Evolutionary conservation across 2,113 vertebrate species (phyloP).

Genomic region (human (Homo sapiens)): DNA sequence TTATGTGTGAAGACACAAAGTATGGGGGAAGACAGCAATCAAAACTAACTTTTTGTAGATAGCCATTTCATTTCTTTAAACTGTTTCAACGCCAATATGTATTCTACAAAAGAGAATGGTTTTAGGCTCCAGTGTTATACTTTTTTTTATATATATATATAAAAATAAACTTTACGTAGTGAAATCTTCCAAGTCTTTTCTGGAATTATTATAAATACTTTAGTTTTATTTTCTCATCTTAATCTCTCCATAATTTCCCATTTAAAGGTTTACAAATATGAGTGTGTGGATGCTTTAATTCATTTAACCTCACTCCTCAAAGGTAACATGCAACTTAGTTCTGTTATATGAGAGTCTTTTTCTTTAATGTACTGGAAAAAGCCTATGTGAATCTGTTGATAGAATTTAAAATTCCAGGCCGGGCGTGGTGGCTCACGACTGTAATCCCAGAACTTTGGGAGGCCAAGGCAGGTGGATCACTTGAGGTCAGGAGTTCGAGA

Average conservation of each 20-base stretch:
- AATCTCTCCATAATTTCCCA: background rate
- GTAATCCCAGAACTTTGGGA: no score
- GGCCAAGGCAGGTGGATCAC: no score
- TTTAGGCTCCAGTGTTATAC: slow-evolving; percentile 81
- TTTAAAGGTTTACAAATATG: background rate
- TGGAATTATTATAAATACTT: slow-evolving; percentile 61
- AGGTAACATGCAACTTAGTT: background rate
- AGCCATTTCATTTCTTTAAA: slow-evolving; percentile 80
- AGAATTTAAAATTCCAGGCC: background rate
- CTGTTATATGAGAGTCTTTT: background rate
- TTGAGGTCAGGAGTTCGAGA: no score
- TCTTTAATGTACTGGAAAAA: background rate
- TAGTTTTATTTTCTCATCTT: slow-evolving; percentile 44
- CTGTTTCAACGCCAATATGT: slow-evolving; percentile 83
- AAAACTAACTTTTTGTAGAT: slow-evolving; percentile 85
- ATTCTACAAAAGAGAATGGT: slow-evolving; percentile 81
- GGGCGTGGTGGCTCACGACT: no score
- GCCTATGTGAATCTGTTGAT: background rate
- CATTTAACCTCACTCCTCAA: background rate
- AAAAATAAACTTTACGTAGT: slow-evolving; percentile 83
- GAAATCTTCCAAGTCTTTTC: slow-evolving; percentile 75
- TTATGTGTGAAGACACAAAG: slow-evolving; percentile 80
- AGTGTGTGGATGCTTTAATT: slow-evolving; percentile 4
- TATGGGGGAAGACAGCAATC: slow-evolving; percentile 79
- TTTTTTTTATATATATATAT: slow-evolving; percentile 73